Base-by-base conservation (phyloP, 2,113 vertebrate genomes). In the Prolemur simus region DNA sequence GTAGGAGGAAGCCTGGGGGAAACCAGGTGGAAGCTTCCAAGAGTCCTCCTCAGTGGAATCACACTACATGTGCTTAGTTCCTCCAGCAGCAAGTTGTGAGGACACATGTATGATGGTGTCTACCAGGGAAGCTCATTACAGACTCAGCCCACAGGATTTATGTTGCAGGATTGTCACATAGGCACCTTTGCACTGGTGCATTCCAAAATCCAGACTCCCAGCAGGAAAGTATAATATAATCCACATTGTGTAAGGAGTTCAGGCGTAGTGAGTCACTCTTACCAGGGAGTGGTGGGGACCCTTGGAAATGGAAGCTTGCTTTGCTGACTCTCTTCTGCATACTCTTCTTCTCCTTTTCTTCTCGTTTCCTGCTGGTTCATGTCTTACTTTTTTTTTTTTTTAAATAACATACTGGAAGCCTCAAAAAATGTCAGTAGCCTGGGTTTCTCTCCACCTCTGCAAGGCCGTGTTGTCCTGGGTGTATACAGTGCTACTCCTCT, bases 171-270 rank as follows among this genome's bases (percentile, higher is more conserved):
- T 17, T 2, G 12, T 63, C 63, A 90, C 1, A 1, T 15, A 68
- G 21, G 23, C 23, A 56, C 34, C 42, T 63, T 64, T 78, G 74
- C 5, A 74, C 7, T 54, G 42, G 25, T 47, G 2, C 2, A 1
- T 39, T 45, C 66, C 25, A 25, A 49, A 68, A 80, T 73, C 63
- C 34, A 73, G 81, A 58, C 17, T 69, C 37, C 17, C 32, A 68
- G 90, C 90, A 86, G 34, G 37, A 83, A 93, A 60, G 81, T 49
- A 87, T 20, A 56, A 39, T 42, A 90, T 20, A 63, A 39, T 21
- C 66, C 21, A 15, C 23, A 12, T 27, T 69, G 37, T 63, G 1
- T 34, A 78, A 69, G 25, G 17, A 64, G 15, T n/a, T 87, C 34
- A n/a, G 86, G 39, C 86, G 32, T 42, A 39, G 73, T 54, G 42